Evolutionary conservation across 2,797 vertebrate species (phyloP).

Genomic region (Nothura maculosa): DNA sequence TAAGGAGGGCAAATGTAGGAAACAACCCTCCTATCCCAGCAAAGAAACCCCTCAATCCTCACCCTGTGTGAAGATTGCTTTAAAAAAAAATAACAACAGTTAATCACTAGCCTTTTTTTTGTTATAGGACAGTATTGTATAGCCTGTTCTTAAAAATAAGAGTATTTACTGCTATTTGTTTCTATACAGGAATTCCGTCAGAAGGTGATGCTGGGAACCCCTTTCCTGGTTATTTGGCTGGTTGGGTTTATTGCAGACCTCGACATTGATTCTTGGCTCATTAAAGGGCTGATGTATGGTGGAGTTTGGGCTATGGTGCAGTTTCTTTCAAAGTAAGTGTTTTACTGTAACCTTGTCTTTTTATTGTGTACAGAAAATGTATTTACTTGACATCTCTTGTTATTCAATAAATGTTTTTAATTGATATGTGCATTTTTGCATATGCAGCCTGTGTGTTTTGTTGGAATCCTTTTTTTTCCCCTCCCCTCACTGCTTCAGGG

Average conservation of each 20-base stretch:
- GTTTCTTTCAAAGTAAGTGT: slow-evolving; percentile 97
- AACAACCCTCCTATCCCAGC: background rate
- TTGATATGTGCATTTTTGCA: background rate
- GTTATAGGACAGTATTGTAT: background rate
- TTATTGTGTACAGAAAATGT: background rate
- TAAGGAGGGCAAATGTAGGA: background rate
- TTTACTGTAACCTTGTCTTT: slow-evolving; percentile 2
- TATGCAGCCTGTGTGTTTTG: background rate
- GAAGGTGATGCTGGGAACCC: slow-evolving; percentile 98
- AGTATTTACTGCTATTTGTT: slow-evolving; percentile 58
- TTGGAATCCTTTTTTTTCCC: background rate
- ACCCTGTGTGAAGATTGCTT: background rate
- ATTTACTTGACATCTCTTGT: background rate
- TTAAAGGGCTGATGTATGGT: slow-evolving; percentile 96
- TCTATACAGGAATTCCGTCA: slow-evolving; percentile 93
- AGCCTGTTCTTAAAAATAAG: slow-evolving; percentile 22
- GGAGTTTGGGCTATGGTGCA: slow-evolving; percentile 95
- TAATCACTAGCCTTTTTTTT: background rate
- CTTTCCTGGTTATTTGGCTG: slow-evolving; percentile 98
- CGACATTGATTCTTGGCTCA: slow-evolving; percentile 97
- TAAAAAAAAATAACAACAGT: background rate
- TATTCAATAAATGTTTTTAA: background rate
- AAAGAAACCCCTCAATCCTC: background rate
- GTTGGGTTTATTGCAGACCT: slow-evolving; percentile 98
- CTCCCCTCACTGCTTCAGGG: background rate